Conservation (phyloP, 2,888 invertebrate species). For the Epinotia brunnichana region DNA sequence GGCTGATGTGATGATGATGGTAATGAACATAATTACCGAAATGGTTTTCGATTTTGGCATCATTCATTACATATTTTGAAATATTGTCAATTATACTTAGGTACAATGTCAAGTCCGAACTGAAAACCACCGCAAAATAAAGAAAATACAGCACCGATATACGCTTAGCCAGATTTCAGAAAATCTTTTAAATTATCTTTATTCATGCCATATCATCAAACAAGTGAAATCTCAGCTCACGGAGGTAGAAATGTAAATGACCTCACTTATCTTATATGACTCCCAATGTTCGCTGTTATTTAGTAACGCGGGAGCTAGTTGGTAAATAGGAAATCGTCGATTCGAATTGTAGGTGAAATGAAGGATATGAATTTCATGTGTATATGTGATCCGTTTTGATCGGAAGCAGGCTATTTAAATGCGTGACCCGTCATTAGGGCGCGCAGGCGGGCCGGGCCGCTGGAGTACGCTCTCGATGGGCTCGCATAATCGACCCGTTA, state of each 20-base stretch:
- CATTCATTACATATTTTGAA: no score
- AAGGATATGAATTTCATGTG: conserved; percentile 62
- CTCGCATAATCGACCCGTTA: conserved; percentile 79
- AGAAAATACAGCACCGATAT: no score
- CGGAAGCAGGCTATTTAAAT: conserved; percentile 78
- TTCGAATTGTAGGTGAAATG: conserved; percentile 57
- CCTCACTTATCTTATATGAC: conserved; percentile 40
- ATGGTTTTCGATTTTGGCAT: no score
- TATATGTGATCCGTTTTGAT: conserved; percentile 67
- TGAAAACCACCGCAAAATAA: background rate
- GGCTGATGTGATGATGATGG: no score
- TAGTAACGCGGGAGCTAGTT: conserved; percentile 34
- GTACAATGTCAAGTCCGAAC: background rate
- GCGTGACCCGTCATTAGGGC: conserved; percentile 79
- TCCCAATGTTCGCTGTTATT: conserved; percentile 29
- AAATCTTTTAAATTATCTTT: conserved; percentile 28
- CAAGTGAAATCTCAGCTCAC: conserved; percentile 33
- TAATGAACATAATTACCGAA: no score
- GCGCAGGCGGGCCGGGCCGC: conserved; percentile 61
- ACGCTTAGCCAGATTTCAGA: conserved; percentile 5
- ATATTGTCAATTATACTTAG: no score
- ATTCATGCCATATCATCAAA: conserved; percentile 19
- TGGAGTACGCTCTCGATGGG: conserved; percentile 68
- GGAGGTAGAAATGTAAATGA: conserved; percentile 40
- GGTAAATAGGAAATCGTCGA: conserved; percentile 41